Evolutionary conservation across 2,113 vertebrate genomes (phyloP), one percentile per base, ranked within the genome.

Genomic region (Willisornis vidua): DNA sequence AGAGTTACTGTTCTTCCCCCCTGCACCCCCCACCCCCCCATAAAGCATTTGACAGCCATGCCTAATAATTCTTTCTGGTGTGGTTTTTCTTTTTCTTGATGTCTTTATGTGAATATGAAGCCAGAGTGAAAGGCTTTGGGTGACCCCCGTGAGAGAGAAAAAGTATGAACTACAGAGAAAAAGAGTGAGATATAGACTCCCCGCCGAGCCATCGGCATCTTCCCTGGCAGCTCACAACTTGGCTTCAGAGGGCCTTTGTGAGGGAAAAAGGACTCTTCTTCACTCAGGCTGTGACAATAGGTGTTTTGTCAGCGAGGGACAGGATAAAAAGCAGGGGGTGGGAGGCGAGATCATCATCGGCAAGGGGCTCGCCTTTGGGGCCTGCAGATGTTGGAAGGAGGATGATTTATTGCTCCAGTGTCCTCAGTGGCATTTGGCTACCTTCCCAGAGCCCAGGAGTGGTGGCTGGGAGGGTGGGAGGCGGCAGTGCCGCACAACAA

Each of bases 41-140:
- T 97, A 98, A 98, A 99, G 98, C 98, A 95, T 97, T 97, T 99
- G 99, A 99, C 99, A 99, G 98, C 99, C 99, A 98, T 99, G 99
- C 98, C 99, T 98, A 99, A 99, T 99, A 99, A 99, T 99, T 99
- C 99, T 99, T 99, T 99, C 99, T 98, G 98, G 98, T 97, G 98
- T 97, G 94, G 97, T 98, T 98, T 98, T 98, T 98, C 87, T 97
- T 98, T 98, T 98, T 98, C 98, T 99, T 99, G 99, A 99, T 99
- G 99, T 99, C 99, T 99, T 99, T 99, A 99, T 99, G 98, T 97
- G 97, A 97, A 98, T 98, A 98, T 98, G 98, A 99, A 98, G 98
- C 98, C 97, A 19, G 95, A 97, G 97, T 99, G 99, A 99, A 99
- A 99, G 98, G 99, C 98, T 97, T 97, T 97, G 98, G 98, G 98